A percentile compares a stretch with the other conserved stretches of the same genome.
These are phyloP conservation scores for Onchidella celtica DNA, from an alignment of 2,888 invertebrate species.

Conservation along the genomic window DNA sequence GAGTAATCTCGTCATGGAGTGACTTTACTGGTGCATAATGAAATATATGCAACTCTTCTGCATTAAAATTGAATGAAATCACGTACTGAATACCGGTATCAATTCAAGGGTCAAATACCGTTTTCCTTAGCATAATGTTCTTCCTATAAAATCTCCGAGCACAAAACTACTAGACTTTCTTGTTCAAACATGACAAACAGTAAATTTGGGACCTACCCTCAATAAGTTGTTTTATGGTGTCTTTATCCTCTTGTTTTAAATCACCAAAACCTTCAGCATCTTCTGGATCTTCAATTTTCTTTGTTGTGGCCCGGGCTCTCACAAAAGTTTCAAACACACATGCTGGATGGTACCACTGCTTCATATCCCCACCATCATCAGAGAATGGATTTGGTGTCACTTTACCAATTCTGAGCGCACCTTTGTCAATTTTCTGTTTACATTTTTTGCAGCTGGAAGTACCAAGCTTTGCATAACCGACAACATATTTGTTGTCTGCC, in stretches of 20 bases:
- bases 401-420: constrained; percentile 88
- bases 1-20: no score
- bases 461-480: constrained; percentile 90
- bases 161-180: no score
- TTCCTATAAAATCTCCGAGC: no score
- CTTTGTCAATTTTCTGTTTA: constrained; percentile 88
- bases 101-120: no score
- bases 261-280: constrained; percentile 90
- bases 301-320: constrained; percentile 90
- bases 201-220: no score
- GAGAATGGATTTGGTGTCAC: constrained; percentile 89
- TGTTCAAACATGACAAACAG: no score
- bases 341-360: constrained; percentile 89
- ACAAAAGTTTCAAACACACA: constrained; percentile 90
- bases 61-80: no score
- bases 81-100: no score
- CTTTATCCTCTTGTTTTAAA: constrained; percentile 86
- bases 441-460: constrained; percentile 93
- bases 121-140: no score
- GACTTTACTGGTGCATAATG: no score
- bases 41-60: no score
- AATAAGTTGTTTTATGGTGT: constrained; percentile 84
- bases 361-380: constrained; percentile 88
- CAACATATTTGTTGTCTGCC: constrained; percentile 81
- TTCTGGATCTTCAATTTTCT: constrained; percentile 88